phyloP scores from a whole-genome alignment of 2,888 invertebrate species.

The Scaptomyza reducta region DNA sequence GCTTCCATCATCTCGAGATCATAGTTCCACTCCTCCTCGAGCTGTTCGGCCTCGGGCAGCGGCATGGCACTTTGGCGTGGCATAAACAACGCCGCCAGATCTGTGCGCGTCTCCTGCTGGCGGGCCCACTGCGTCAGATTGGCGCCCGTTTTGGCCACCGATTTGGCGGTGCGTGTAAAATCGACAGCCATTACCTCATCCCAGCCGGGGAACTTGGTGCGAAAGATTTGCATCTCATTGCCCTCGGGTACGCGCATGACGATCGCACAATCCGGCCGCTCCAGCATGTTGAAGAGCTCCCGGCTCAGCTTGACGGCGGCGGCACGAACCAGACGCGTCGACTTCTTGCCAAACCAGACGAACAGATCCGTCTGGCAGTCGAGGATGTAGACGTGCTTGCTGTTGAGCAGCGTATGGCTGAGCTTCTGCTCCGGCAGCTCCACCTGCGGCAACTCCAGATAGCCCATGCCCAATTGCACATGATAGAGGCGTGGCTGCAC shows the following conservation, averaged over 20 bases:
- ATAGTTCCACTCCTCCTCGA: conserved; percentile 98
- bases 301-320: conserved; percentile 98
- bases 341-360: conserved; percentile 99
- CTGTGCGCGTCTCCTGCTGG: conserved; percentile 95
- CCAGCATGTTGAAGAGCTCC: conserved; percentile 97
- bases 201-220: conserved; percentile 98
- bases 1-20: conserved; percentile 99
- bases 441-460: conserved; percentile 97
- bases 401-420: conserved; percentile 91
- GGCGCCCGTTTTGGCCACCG: conserved; percentile 97
- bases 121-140: conserved; percentile 96
- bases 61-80: conserved; percentile 96
- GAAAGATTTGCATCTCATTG: conserved; percentile 96
- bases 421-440: conserved; percentile 91
- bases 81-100: conserved; percentile 97
- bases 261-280: conserved; percentile 93
- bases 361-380: conserved; percentile 97
- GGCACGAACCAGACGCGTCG: conserved; percentile 96
- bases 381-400: conserved; percentile 97
- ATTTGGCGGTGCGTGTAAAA: conserved; percentile 98
- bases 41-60: conserved; percentile 91
- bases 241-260: conserved; percentile 96
- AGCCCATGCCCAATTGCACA: conserved; percentile 99
- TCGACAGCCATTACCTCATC: conserved; percentile 99
- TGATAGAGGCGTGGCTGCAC: conserved; percentile 92